These are phyloP conservation scores for Perognathus longimembris DNA, from an alignment of 2,113 vertebrate species.

Conservation along the genomic window DNA sequence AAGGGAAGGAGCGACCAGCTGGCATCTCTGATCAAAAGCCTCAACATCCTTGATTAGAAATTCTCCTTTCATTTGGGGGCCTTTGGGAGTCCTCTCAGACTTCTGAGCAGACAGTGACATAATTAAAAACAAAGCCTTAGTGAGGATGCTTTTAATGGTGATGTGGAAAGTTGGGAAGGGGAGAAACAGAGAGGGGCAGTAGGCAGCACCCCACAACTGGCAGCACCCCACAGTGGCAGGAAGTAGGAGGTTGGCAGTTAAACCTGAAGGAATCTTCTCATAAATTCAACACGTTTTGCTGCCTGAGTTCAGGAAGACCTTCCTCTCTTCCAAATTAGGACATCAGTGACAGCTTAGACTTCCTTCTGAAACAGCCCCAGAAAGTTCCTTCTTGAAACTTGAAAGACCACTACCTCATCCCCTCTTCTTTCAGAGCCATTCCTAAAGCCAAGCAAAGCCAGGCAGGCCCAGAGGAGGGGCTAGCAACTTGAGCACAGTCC, in stretches of 20 bases:
- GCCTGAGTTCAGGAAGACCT: slow-evolving; percentile 56
- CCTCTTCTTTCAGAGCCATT: background rate
- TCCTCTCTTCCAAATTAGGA: slow-evolving; percentile 67
- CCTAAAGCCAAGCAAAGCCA: background rate
- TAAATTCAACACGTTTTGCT: background rate
- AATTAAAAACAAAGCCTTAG: slow-evolving; percentile 12
- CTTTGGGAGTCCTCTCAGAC: background rate
- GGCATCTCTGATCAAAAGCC: background rate
- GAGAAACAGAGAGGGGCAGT: no score
- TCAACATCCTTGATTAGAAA: background rate
- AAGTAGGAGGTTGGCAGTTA: background rate
- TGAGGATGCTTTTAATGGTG: background rate
- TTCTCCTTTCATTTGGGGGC: background rate
- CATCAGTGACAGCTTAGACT: slow-evolving; percentile 49
- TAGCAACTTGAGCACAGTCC: background rate
- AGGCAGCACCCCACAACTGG: no score
- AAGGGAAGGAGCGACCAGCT: background rate
- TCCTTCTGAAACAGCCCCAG: slow-evolving; percentile 32
- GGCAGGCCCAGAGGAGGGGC: fast-evolving
- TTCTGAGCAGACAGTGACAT: slow-evolving; percentile 17
- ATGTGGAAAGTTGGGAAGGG: background rate
- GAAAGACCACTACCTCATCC: background rate
- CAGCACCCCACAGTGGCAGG: no score
- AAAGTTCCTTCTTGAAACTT: background rate
- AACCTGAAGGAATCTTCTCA: slow-evolving; percentile 34